A percentile compares a stretch with the other conserved stretches of the same genome.
Conservation (phyloP, 2,888 invertebrate species). For the Caenorhabditis japonica region DNA sequence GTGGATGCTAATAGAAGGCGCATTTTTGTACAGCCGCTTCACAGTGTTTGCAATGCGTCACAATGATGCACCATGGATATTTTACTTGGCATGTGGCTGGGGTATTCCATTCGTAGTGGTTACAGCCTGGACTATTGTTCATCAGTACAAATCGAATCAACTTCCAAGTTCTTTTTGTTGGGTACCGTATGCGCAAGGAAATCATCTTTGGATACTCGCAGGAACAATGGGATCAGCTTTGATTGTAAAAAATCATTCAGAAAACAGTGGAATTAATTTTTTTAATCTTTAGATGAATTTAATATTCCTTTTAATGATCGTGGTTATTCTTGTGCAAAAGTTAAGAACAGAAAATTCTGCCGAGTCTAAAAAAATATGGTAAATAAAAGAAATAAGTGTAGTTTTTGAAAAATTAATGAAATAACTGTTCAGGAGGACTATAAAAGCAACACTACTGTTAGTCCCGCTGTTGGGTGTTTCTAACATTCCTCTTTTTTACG, state of each 20-base stretch:
- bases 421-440: slow-evolving; percentile 79
- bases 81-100: slow-evolving; percentile 81
- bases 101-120: slow-evolving; percentile 80
- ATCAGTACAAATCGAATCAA: slow-evolving; percentile 72
- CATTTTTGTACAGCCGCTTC: slow-evolving; percentile 77
- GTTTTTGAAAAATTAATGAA: no score
- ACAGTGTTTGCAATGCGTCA: slow-evolving; percentile 81
- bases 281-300: slow-evolving; percentile 78
- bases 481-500: slow-evolving; percentile 80
- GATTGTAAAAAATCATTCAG: slow-evolving; percentile 70
- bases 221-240: slow-evolving; percentile 78
- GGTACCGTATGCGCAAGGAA: slow-evolving; percentile 77
- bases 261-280: neutral
- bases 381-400: no score
- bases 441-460: slow-evolving; percentile 81
- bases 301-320: slow-evolving; percentile 79
- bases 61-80: slow-evolving; percentile 80
- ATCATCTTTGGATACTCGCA: slow-evolving; percentile 77
- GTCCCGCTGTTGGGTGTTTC: slow-evolving; percentile 81
- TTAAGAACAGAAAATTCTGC: slow-evolving; percentile 79
- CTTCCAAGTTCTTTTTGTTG: slow-evolving; percentile 77
- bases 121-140: slow-evolving; percentile 78
- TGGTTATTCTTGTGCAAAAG: slow-evolving; percentile 79
- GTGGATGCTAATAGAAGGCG: slow-evolving; percentile 82
- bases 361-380: slow-evolving; percentile 79